Percentiles rank a stretch among this genome's conserved stretches.
phyloP scores from a whole-genome alignment of 2,797 vertebrate genomes.

The Potorous gilbertii region DNA sequence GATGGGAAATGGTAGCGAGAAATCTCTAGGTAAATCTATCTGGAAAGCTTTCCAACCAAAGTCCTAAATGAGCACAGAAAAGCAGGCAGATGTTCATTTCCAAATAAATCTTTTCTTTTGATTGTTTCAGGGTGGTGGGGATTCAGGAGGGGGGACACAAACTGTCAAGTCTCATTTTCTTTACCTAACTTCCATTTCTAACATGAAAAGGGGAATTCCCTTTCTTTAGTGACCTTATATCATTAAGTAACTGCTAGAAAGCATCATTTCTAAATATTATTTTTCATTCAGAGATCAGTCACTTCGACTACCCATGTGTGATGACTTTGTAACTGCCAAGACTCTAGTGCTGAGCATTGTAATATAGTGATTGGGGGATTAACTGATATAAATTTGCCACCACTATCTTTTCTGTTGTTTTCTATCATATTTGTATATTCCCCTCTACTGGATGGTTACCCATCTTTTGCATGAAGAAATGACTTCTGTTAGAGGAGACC shows the following conservation, averaged over 20 bases:
- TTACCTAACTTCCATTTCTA: slow-evolving; percentile 83
- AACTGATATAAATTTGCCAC: slow-evolving; percentile 50
- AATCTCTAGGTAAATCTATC: slow-evolving; percentile 82
- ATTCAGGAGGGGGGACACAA: neutral
- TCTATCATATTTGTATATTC: slow-evolving; percentile 31
- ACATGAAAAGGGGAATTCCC: slow-evolving; percentile 67
- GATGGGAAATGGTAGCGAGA: slow-evolving; percentile 78
- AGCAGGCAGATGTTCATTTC: slow-evolving; percentile 82
- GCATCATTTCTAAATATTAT: slow-evolving; percentile 58
- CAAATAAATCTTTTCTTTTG: slow-evolving; percentile 84
- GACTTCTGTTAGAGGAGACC: slow-evolving; percentile 30
- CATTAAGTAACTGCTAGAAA: slow-evolving; percentile 50
- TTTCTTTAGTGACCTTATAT: slow-evolving; percentile 67
- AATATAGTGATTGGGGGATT: slow-evolving; percentile 66
- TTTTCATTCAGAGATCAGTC: slow-evolving; percentile 64
- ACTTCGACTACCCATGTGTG: slow-evolving; percentile 48
- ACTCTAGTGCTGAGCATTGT: slow-evolving; percentile 54
- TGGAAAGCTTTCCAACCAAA: slow-evolving; percentile 81
- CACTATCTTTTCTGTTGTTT: slow-evolving; percentile 64
- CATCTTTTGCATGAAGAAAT: slow-evolving; percentile 60
- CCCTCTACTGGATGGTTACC: slow-evolving; percentile 66
- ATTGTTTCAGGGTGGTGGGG: slow-evolving; percentile 67
- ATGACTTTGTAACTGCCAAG: neutral
- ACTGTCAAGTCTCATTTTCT: slow-evolving; percentile 80
- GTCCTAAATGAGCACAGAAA: slow-evolving; percentile 78